Evolutionary conservation across 2,888 invertebrate genomes (phyloP).

Genomic region (Liposcelis brunnea): DNA sequence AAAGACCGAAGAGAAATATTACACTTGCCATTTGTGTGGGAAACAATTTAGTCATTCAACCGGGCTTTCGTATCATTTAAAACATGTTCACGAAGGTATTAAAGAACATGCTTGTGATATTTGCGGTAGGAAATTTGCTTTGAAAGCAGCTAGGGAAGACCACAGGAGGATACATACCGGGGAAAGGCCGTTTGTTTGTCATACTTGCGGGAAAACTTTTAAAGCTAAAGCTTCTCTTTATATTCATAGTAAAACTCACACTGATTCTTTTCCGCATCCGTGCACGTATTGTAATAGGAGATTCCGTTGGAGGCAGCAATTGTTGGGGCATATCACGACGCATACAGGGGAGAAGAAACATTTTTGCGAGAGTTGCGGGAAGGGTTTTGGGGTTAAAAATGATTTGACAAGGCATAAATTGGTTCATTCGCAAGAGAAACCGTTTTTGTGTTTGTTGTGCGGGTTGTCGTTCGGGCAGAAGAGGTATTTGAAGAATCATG

Average conservation of each 20-base stretch:
- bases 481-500: slow-evolving; percentile 34
- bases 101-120: slow-evolving; percentile 31
- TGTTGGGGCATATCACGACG: slow-evolving; percentile 14
- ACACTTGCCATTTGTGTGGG: slow-evolving; percentile 30
- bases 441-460: slow-evolving; percentile 8
- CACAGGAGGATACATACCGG: slow-evolving; percentile 28
- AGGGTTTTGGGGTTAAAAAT: slow-evolving; percentile 14
- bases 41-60: slow-evolving; percentile 19
- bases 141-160: slow-evolving; percentile 31
- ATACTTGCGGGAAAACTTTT: slow-evolving; percentile 31
- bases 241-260: slow-evolving; percentile 31
- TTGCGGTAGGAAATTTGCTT: slow-evolving; percentile 32
- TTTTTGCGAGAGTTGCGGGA: slow-evolving; percentile 8
- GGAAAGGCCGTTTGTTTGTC: slow-evolving; percentile 29
- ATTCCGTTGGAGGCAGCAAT: slow-evolving; percentile 26
- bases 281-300: slow-evolving; percentile 33
- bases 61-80: slow-evolving; percentile 29
- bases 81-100: slow-evolving; percentile 29
- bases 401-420: slow-evolving; percentile 36
- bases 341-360: slow-evolving; percentile 15
- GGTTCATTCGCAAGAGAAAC: slow-evolving; percentile 26
- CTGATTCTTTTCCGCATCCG: slow-evolving; percentile 27
- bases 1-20: slow-evolving; percentile 18
- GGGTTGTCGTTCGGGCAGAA: slow-evolving; percentile 30
- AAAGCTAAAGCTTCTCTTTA: slow-evolving; percentile 29